Conservation (phyloP, 2,888 invertebrate genomes). For the Drosophila picticornis region DNA sequence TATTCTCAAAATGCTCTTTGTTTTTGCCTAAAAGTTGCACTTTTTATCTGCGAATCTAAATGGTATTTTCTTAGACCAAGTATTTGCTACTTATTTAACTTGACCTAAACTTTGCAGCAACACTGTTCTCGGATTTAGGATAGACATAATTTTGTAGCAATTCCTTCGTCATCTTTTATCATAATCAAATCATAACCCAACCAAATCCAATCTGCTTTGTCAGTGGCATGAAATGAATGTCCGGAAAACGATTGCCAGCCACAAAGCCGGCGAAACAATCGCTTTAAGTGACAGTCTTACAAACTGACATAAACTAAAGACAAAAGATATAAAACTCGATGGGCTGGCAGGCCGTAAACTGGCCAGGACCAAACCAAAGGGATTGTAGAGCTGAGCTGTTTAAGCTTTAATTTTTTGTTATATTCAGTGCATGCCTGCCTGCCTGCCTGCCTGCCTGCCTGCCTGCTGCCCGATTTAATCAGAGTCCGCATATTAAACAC, state of each 20-base stretch:
- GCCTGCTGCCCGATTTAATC: not conserved
- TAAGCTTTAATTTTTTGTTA: not conserved
- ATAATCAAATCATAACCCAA: slow-evolving; percentile 27
- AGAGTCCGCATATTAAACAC: not conserved
- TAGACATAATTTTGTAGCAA: slow-evolving; percentile 15
- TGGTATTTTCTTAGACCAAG: not conserved
- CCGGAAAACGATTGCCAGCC: slow-evolving; percentile 35
- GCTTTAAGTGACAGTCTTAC: slow-evolving; percentile 52
- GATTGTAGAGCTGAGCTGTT: slow-evolving; percentile 2
- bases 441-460: slow-evolving; percentile 42
- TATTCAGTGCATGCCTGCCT: slow-evolving; percentile 38
- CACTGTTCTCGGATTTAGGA: not conserved
- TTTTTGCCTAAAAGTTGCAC: not conserved
- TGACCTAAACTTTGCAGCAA: not conserved
- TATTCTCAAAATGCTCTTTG: not conserved
- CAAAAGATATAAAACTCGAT: slow-evolving; percentile 59
- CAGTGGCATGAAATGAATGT: slow-evolving; percentile 36
- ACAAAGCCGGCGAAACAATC: slow-evolving; percentile 12
- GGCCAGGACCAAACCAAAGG: not conserved
- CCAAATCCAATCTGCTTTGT: slow-evolving; percentile 30
- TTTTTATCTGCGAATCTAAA: not conserved
- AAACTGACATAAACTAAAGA: slow-evolving; percentile 61
- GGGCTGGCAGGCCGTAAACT: slow-evolving; percentile 24
- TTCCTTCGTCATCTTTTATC: not conserved
- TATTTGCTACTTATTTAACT: not conserved